Base-by-base conservation (phyloP, 1,140 invertebrate species). In the Drosophila ficusphila region DNA sequence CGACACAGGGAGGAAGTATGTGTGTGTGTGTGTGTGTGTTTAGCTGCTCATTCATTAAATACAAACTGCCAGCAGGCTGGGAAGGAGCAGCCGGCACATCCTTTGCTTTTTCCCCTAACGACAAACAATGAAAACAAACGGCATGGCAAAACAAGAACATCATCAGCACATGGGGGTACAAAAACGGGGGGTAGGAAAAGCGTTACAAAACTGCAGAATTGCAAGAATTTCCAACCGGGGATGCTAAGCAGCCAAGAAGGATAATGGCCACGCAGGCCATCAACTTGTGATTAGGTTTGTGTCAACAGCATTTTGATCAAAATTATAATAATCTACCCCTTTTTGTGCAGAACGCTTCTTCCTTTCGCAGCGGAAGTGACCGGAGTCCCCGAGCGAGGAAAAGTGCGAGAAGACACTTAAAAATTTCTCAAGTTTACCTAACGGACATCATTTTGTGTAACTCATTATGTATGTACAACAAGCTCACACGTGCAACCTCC, bases 371-470 rank as follows among this genome's bases (percentile, higher is more conserved):
- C 34, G 61, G 46, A 48, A 57, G 31, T 38, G n/a, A 25, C 36
- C 33, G 52, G 52, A 11, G 12, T 25, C 38, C 27, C 64, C n/a
- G n/a, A n/a, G 31, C 19, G 51, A 16, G 51, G 39, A 21, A 67
- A 58, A 61, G 70, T 49, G 53, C 33, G 68, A 67, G 73, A 44
- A 62, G 56, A 78, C 82, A 77, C 77, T 88, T 82, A 52, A 75
- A 85, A 88, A 78, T 82, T 88, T 75, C 77, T 78, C 82, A 89
- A 86, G 82, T 78, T 88, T 82, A 77, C 77, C 82, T 88, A 82
- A 76, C 82, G 82, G 82, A 88, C 82, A 88, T 82, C 77, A 82
- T 86, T 78, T 74, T 48, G 68, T 62, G 49, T 65, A 74, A 88
- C 62, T 85, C 57, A 82, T 69, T 74, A 70, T 73, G 21, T 52